phyloP scores from a whole-genome alignment of 2,888 invertebrate genomes.

The Meghimatium bilineatum region DNA sequence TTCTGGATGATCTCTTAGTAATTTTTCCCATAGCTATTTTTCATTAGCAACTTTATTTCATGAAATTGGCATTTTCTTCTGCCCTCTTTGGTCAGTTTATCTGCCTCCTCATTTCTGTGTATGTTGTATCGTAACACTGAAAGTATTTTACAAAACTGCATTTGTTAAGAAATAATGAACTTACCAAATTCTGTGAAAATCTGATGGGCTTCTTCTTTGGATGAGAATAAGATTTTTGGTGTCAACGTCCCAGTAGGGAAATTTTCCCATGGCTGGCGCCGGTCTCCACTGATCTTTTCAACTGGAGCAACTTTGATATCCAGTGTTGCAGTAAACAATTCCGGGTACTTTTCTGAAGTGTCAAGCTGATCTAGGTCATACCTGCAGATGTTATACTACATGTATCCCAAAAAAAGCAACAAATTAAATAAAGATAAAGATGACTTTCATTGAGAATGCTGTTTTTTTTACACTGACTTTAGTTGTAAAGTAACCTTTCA shows the following conservation, averaged over 20 bases:
- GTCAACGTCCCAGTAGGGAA: constrained; percentile 66
- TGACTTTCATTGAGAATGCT: no score
- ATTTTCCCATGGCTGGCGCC: constrained; percentile 69
- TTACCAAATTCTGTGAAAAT: constrained; percentile 72
- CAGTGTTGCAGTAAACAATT: constrained; percentile 70
- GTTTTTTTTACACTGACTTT: no score
- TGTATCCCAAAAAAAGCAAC: no score
- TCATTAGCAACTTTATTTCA: no score
- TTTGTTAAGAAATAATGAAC: constrained; percentile 8
- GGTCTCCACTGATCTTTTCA: constrained; percentile 64
- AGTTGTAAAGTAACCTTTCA: no score
- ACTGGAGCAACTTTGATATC: constrained; percentile 70
- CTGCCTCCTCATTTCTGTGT: no score
- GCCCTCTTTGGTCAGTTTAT: no score
- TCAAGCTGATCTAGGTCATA: constrained; percentile 75
- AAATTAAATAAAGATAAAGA: no score
- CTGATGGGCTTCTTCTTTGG: constrained; percentile 71
- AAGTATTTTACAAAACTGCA: background rate
- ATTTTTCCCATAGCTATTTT: no score
- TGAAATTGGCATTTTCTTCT: no score
- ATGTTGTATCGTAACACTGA: no score
- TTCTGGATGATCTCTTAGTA: no score
- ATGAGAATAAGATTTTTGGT: constrained; percentile 73
- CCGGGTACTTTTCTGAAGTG: constrained; percentile 75
- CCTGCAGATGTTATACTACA: constrained; percentile 54